These are phyloP conservation scores for Epinotia demarniana DNA, from an alignment of 2,888 invertebrate genomes.

Conservation along the genomic window DNA sequence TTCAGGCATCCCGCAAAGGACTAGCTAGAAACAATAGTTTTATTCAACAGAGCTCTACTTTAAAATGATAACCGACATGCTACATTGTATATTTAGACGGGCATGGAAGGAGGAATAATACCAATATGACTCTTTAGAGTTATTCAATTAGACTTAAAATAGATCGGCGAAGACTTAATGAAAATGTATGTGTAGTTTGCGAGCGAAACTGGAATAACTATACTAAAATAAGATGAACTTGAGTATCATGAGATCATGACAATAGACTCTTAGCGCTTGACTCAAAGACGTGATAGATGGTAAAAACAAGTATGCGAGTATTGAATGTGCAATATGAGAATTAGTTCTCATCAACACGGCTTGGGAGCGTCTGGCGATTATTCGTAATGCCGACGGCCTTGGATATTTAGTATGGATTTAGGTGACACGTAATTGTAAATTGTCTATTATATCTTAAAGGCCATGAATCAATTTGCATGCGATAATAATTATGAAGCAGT, in stretches of 20 bases:
- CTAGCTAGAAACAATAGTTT: constrained; percentile 57
- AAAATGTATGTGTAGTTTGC: constrained; percentile 61
- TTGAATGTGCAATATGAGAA: constrained; percentile 35
- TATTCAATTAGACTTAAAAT: constrained; percentile 68
- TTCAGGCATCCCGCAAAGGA: constrained; percentile 67
- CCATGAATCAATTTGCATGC: constrained; percentile 14
- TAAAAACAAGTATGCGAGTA: background rate
- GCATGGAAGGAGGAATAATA: constrained; percentile 56
- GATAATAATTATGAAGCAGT: constrained; percentile 4
- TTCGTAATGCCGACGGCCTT: constrained; percentile 7
- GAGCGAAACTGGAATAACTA: constrained; percentile 53
- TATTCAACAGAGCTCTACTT: constrained; percentile 47
- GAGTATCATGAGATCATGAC: constrained; percentile 3
- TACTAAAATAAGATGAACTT: constrained; percentile 17
- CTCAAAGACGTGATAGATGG: background rate
- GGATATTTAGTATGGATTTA: constrained; percentile 25
- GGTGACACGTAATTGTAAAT: constrained; percentile 28
- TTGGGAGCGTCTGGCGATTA: constrained; percentile 21
- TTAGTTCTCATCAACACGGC: constrained; percentile 20
- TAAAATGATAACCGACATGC: constrained; percentile 55
- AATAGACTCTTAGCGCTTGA: constrained; percentile 13
- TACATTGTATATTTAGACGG: constrained; percentile 33
- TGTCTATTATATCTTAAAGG: constrained; percentile 20
- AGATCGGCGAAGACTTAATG: constrained; percentile 60
- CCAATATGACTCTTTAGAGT: constrained; percentile 58